Evolutionary conservation across 35 echinoderm and acorn worm species (phyloP), one percentile per base, ranked within the genome.

Genomic region (Lytechinus variegatus): DNA sequence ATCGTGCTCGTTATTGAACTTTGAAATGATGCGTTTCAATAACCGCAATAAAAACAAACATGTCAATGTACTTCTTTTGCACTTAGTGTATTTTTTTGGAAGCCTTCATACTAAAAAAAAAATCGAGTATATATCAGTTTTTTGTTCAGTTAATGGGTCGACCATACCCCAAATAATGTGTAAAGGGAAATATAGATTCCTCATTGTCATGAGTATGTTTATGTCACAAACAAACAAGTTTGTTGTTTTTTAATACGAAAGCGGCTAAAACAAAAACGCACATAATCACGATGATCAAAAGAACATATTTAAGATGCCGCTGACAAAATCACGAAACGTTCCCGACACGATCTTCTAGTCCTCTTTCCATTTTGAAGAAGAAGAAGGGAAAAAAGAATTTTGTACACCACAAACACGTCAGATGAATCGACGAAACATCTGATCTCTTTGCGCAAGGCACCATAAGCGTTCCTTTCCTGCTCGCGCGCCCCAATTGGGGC

Each of bases 181-280:
- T n/a, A 79, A 24, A 79, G 14, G 19, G 66, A 16, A 79, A 24
- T 79, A 16, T 24, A 24, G 21, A 16, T 79, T n/a, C 7, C 14
- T 79, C 66, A 79, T 44, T 44, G 33, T 44, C 33, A 44, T 44
- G 33, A 44, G 66, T 79, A 24, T 79, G 19, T 79, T 79, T 79
- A 79, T 24, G 52, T 52, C 87, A n/a, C n/a, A 90, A 52, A 90
- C 88, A 90, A 90, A 90, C 88, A 90, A 52, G 88, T 90, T 54
- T 52, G n/a, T n/a, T n/a, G n/a, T 44, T 44, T 44, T 44, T 24
- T 6, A 52, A 90, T 21, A 90, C 14, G 28, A 54, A 27, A 54
- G 52, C 29, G 88, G 88, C 28, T 13, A 44, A 54, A 52, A 90
- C 88, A 90, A 90, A 90, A 90, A 10, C 52, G 52, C 88, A 54